A percentile compares a stretch with the other conserved stretches of the same genome.
Evolutionary conservation across 2,113 vertebrate species (phyloP).

Genomic region (Globicephala melas): DNA sequence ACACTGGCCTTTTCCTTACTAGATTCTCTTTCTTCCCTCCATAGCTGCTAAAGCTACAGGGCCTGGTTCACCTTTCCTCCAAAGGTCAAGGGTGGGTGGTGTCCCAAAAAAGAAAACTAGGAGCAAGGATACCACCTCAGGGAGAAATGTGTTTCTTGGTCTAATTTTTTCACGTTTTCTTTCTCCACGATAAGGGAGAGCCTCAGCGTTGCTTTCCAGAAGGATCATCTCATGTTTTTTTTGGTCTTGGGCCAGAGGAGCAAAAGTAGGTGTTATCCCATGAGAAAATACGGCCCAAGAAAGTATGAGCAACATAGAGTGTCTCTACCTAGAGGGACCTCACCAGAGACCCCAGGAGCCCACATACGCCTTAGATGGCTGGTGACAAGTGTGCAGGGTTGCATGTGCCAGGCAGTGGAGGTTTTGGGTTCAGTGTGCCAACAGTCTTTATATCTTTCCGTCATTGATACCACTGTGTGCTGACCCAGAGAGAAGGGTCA

Average conservation of each 20-base stretch:
- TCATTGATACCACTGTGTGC: not conserved
- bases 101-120: not conserved
- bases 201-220: not conserved
- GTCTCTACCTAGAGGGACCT: not conserved
- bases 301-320: not conserved
- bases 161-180: not conserved
- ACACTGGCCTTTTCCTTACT: not conserved
- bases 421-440: not conserved
- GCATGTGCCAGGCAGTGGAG: not conserved
- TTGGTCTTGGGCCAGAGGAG: not conserved
- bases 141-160: not conserved
- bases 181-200: not conserved
- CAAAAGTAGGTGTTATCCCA: not conserved
- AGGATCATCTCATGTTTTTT: not conserved
- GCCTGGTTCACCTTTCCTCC: not conserved
- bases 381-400: not conserved
- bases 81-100: not conserved
- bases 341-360: not conserved
- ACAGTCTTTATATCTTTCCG: not conserved
- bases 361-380: not conserved
- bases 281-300: not conserved
- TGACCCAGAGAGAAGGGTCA: not conserved
- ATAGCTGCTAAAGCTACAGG: not conserved
- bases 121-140: not conserved
- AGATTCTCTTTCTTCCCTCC: not conserved